A percentile compares a stretch with the other conserved stretches of the same genome.
Conservation (phyloP, 2,113 vertebrate genomes). For the Alosa alosa region DNA sequence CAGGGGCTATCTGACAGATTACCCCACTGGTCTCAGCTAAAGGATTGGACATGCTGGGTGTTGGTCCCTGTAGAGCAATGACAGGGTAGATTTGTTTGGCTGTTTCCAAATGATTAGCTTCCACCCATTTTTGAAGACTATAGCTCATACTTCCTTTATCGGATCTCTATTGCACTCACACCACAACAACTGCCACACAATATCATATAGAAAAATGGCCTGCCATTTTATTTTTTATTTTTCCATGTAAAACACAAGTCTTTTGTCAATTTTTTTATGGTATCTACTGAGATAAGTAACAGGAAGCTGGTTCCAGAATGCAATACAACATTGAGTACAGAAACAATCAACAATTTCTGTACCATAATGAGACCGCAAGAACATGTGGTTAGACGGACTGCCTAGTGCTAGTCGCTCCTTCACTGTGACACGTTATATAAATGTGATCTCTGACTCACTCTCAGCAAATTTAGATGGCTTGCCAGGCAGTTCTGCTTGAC, state of each 20-base stretch:
- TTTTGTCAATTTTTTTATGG: not conserved
- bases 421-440: slow-evolving; percentile 42
- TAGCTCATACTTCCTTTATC: not conserved
- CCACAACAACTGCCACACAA: not conserved
- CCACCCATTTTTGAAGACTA: not conserved
- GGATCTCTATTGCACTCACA: not conserved
- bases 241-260: not conserved
- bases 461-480: slow-evolving; percentile 19
- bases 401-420: slow-evolving; percentile 37
- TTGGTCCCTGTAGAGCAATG: not conserved
- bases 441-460: slow-evolving; percentile 14
- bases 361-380: not conserved
- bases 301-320: not conserved
- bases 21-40: not conserved
- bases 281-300: not conserved
- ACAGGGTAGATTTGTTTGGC: not conserved
- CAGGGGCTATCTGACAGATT: not conserved
- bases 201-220: not conserved
- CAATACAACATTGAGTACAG: not conserved
- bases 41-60: not conserved
- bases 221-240: not conserved
- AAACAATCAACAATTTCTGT: not conserved
- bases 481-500: slow-evolving; percentile 58
- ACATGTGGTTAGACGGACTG: not conserved
- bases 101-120: not conserved